Conservation (phyloP, 2,113 vertebrate species). For the Conger conger region DNA sequence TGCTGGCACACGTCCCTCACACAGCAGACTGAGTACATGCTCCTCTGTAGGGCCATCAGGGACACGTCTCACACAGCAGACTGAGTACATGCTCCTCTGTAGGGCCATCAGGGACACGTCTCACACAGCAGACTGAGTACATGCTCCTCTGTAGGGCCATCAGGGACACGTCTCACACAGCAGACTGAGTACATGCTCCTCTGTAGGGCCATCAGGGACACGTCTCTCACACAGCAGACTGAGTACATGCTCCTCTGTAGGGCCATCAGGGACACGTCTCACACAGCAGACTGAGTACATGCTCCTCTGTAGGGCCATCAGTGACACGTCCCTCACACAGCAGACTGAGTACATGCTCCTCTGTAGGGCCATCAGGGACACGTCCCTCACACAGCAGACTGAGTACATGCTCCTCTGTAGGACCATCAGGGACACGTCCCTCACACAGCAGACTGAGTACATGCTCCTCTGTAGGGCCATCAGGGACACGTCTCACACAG, state of each 20-base stretch:
- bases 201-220: neutral
- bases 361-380: neutral
- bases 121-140: neutral
- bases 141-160: neutral
- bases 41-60: neutral
- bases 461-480: neutral
- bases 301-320: neutral
- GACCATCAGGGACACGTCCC: neutral
- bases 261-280: neutral
- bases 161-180: neutral
- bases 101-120: neutral
- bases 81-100: neutral
- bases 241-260: neutral
- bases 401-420: neutral
- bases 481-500: neutral
- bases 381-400: neutral
- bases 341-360: neutral
- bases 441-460: neutral
- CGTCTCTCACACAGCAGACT: neutral
- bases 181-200: neutral
- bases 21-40: neutral
- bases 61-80: neutral
- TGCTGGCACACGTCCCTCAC: neutral
- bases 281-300: neutral
- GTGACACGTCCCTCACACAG: neutral